Conservation (phyloP, 2,797 vertebrate genomes). For the Pangasius larnaudii region DNA sequence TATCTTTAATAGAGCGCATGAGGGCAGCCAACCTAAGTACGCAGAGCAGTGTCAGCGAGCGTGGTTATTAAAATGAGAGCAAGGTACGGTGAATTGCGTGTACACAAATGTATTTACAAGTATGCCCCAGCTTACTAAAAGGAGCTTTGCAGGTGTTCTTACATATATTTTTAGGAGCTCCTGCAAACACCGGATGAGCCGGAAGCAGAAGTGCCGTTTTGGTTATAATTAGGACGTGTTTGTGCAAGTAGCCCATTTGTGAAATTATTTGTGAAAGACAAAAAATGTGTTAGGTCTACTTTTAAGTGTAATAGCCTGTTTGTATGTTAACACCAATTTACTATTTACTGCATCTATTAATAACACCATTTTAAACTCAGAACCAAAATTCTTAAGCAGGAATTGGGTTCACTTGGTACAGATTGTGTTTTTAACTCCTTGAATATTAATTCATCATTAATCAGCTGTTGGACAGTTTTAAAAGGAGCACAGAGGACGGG, state of each 20-base stretch:
- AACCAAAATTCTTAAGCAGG: neutral
- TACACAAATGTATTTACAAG: no score
- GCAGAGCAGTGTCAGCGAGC: no score
- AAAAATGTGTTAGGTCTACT: no score
- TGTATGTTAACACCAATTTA: neutral
- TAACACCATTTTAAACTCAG: neutral
- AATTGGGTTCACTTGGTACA: neutral
- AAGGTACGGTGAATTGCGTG: no score
- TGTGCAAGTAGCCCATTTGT: neutral
- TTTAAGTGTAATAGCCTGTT: neutral
- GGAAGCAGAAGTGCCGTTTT: neutral
- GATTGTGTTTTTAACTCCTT: neutral
- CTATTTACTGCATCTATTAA: neutral
- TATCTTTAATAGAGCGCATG: no score
- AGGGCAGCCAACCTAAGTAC: no score
- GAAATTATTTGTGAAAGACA: neutral
- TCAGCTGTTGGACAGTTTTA: neutral
- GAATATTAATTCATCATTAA: neutral
- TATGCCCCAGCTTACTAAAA: no score
- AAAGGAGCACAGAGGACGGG: neutral
- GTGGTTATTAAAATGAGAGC: no score
- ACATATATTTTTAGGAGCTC: no score
- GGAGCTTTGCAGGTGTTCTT: no score
- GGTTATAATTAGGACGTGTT: neutral
- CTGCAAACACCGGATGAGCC: neutral